Base-by-base conservation (phyloP, 1,140 invertebrate species). In the Monochamus saltuarius region DNA sequence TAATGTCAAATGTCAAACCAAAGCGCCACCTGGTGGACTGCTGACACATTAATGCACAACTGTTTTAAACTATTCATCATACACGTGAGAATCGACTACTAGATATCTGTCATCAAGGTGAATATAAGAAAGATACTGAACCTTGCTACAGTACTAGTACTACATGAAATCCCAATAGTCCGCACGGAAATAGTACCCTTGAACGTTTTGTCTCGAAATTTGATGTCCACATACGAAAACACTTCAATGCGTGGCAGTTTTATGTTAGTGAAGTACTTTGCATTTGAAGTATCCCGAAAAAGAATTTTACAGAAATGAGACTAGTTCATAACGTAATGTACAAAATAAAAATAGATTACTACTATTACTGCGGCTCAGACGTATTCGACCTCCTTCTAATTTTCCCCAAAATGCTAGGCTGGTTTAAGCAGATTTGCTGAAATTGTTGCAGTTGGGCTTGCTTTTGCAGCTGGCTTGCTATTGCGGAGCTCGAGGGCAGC, bases 361-460 rank as follows among this genome's bases (percentile, higher is more conserved):
- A 62, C 19, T 37, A 42, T 53, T 63, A 63, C 43, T 63, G 56
- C 38, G 61, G 56, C 46, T 63, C 61, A 13, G 56, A 54, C 22
- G 50, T 54, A 17, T 59, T 63, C 37, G 61, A 59, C 50, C 61
- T 52, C 19, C 61, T 56, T 49, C 61, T 38, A 46, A 57, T 50
- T 42, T 62, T 62, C 51, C 49, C 61, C 49, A 56, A 49, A 38
- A 62, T 50, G 40, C 40, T 34, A 22, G 61, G 46, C n/a, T 58
- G 46, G 47, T 62, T 62, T 42, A 53, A 34, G 42, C 55, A 58
- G 10, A 59, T 51, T 52, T 63, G 61, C 17, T 63, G 56, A 54
- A 49, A 63, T 43, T 63, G 61, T 49, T 63, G 61, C 16, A 58
- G 57, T 19, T 63, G 61, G 37, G 50, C 55, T 62, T 62, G 61